A percentile compares a stretch with the other conserved stretches of the same genome.
Conservation (phyloP, 2,113 vertebrate species). For the Lepus timidus region DNA sequence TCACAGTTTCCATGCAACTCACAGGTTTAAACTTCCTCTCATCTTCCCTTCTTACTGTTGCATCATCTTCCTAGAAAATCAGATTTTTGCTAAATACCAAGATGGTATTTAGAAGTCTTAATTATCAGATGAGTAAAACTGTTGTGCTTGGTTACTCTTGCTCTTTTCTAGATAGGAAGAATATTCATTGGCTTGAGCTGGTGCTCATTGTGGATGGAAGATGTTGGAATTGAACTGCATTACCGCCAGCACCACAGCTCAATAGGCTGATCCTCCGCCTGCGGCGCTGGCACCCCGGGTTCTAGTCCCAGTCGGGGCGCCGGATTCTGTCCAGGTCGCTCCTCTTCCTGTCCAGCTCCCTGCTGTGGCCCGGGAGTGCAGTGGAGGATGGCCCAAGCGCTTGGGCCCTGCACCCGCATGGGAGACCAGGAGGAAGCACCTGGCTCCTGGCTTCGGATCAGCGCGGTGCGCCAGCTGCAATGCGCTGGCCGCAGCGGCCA, state of each 20-base stretch:
- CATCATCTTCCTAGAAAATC: neutral
- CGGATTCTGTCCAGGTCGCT: no score
- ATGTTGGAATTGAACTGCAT: neutral
- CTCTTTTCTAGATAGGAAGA: neutral
- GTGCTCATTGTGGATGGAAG: neutral
- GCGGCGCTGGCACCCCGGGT: no score
- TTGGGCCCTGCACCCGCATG: no score
- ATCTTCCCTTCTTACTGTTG: neutral
- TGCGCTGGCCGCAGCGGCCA: no score
- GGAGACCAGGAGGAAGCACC: no score
- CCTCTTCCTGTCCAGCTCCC: no score
- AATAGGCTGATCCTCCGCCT: no score
- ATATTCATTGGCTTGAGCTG: neutral
- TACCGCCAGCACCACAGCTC: neutral
- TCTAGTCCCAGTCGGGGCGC: no score
- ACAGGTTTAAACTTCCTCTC: neutral
- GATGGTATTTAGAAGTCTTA: neutral
- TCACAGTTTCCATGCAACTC: neutral
- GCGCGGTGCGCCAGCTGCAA: no score
- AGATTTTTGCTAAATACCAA: slow-evolving; percentile 14
- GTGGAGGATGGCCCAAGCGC: no score
- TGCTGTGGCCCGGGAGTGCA: no score
- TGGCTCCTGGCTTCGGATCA: no score
- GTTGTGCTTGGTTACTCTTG: neutral
- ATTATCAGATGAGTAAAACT: neutral